Base-by-base conservation (phyloP, 2,888 invertebrate species). In the Hypsopygia costalis region DNA sequence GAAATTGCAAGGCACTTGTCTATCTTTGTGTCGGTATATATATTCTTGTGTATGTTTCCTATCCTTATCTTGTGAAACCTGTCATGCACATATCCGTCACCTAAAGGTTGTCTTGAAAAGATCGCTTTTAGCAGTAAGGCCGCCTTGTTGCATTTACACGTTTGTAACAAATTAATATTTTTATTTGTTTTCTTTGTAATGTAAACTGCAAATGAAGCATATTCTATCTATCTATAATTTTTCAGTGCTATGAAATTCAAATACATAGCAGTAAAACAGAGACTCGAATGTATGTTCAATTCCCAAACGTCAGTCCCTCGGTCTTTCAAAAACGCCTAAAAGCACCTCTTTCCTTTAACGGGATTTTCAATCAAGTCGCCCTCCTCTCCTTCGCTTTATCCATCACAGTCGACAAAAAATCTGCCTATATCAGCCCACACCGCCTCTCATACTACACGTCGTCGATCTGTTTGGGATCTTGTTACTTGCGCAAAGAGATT, bases 361-460 rank as follows among this genome's bases (percentile, higher is more conserved):
- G 57, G 64, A 68, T 71, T 78, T 77, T 76, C 74, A 75, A 78
- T 75, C 70, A 74, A 74, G 69, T 71, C 62, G 53, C 61, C 60
- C 58, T 63, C 60, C 57, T 58, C 63, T 63, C 52, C 62, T 62
- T 62, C 54, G 55, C 61, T 73, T 69, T 78, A 78, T 76, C 67
- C 69, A 70, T 79, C 76, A 65, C 60, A 67, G 70, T 70, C 67
- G 68, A 66, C 73, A 78, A 79, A 77, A 79, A 79, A 75, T 70
- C 65, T 74, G 69, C 74, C 67, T 75, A 65, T 69, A 69, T 72
- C 69, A 70, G 68, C 64, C 62, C 55, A 61, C 54, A 57, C 42
- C 49, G 52, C 53, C 57, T 47, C 55, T 37, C 36, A 34, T 33
- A 21, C 22, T 34, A 34, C 33, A 21, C 22, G 32, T 11, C 21